phyloP scores from a whole-genome alignment of 2,797 vertebrate genomes.

The Diplodus sargus region DNA sequence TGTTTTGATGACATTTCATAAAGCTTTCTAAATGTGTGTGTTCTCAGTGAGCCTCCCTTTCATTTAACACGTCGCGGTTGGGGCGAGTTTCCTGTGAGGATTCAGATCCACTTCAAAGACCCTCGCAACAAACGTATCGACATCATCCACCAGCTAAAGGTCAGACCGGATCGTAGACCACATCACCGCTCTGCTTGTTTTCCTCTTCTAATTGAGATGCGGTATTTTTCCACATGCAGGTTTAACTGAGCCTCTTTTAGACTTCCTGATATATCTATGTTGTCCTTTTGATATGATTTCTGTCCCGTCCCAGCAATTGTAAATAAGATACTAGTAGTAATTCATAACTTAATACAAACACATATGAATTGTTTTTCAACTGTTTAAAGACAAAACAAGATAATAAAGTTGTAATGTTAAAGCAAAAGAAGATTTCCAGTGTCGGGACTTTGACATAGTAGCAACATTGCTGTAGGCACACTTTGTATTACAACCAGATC shows the following conservation, averaged over 20 bases:
- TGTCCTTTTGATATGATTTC: constrained; percentile 5
- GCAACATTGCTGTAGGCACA: background rate
- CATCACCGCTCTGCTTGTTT: constrained; percentile 16
- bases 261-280: background rate
- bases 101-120: constrained; percentile 99
- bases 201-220: background rate
- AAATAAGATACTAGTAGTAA: background rate
- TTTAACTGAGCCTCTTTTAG: background rate
- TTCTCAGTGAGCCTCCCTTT: constrained; percentile 94
- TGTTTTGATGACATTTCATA: constrained; percentile 18
- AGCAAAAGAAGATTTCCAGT: background rate
- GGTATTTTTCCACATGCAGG: background rate
- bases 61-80: constrained; percentile 98
- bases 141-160: constrained; percentile 99
- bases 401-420: background rate
- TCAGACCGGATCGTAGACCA: constrained; percentile 72
- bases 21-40: constrained; percentile 69
- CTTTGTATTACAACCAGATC: background rate
- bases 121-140: constrained; percentile 98
- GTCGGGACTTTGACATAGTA: background rate
- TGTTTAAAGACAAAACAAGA: background rate
- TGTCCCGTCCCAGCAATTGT: background rate
- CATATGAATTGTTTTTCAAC: background rate
- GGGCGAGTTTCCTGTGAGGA: constrained; percentile 98
- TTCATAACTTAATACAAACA: background rate